Conservation (phyloP, 2,888 invertebrate species). For the Stenchaetothrips biformis region DNA sequence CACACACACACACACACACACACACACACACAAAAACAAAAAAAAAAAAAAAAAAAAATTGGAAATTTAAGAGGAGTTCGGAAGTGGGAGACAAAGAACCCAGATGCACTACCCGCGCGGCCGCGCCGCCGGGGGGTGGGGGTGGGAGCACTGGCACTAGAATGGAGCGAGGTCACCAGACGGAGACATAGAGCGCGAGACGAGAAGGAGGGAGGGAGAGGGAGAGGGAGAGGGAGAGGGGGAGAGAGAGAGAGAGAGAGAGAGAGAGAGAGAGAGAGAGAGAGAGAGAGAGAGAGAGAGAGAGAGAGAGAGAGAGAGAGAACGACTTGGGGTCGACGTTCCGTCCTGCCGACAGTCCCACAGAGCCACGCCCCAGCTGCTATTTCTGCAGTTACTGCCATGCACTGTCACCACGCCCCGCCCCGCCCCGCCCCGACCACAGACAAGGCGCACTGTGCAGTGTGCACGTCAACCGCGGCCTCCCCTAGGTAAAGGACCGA, state of each 20-base stretch:
- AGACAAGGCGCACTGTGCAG: not conserved
- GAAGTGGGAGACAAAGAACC: not conserved
- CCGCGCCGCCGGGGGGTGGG: not conserved
- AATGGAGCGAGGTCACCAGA: constrained; percentile 3
- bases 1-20: not conserved
- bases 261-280: no score
- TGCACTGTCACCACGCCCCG: not conserved
- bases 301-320: not conserved
- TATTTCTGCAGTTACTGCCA: constrained; percentile 16
- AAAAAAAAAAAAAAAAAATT: not conserved
- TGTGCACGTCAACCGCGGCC: not conserved
- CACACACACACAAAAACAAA: not conserved
- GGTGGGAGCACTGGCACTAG: constrained; percentile 1
- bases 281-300: not conserved
- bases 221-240: not conserved
- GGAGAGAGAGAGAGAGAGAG: not conserved
- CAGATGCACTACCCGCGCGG: not conserved
- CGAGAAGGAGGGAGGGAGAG: not conserved
- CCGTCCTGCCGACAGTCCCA: not conserved
- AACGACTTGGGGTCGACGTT: not conserved
- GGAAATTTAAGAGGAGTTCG: not conserved
- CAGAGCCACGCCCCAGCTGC: constrained; percentile 5
- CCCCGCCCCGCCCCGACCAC: not conserved
- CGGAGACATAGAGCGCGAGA: not conserved
- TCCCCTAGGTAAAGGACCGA: no score